Percentiles rank a stretch among this genome's conserved stretches.
phyloP scores from a whole-genome alignment of 2,113 vertebrate genomes.

The Delphinus delphis region DNA sequence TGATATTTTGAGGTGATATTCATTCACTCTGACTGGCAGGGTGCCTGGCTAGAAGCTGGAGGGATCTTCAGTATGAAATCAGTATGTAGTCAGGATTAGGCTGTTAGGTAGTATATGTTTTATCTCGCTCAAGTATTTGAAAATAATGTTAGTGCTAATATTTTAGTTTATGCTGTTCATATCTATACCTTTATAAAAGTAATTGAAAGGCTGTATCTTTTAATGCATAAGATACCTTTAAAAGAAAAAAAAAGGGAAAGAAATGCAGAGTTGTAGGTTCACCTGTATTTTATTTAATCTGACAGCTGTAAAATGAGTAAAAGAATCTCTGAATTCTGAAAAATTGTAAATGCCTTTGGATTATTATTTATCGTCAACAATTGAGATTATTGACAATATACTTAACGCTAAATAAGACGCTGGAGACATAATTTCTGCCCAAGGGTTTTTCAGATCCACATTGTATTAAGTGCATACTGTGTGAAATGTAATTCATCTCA shows the following conservation, averaged over 20 bases:
- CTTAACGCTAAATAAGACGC: not conserved
- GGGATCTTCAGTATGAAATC: not conserved
- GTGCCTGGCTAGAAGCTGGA: not conserved
- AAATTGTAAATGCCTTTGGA: conserved; percentile 28
- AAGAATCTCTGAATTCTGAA: conserved; percentile 40
- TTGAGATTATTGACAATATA: conserved; percentile 44
- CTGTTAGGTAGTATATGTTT: not conserved
- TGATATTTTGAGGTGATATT: not conserved
- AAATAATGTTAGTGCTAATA: not conserved
- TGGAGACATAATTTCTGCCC: not conserved
- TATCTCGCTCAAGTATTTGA: not conserved
- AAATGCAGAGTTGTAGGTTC: not conserved
- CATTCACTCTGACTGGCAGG: not conserved
- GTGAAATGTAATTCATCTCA: conserved; percentile 59
- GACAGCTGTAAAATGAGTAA: conserved; percentile 20
- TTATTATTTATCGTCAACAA: conserved; percentile 35
- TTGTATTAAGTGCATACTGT: not conserved
- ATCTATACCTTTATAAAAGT: not conserved
- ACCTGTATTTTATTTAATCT: conserved; percentile 42
- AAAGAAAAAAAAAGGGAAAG: not conserved
- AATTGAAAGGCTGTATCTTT: conserved; percentile 2
- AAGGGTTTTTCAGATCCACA: not conserved
- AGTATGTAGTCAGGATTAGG: not conserved
- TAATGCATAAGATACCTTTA: not conserved
- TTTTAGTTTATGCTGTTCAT: not conserved